Percentiles rank a stretch among this genome's conserved stretches.
Evolutionary conservation across 1,140 invertebrate species (phyloP).

Genomic region (Octopus sinensis): DNA sequence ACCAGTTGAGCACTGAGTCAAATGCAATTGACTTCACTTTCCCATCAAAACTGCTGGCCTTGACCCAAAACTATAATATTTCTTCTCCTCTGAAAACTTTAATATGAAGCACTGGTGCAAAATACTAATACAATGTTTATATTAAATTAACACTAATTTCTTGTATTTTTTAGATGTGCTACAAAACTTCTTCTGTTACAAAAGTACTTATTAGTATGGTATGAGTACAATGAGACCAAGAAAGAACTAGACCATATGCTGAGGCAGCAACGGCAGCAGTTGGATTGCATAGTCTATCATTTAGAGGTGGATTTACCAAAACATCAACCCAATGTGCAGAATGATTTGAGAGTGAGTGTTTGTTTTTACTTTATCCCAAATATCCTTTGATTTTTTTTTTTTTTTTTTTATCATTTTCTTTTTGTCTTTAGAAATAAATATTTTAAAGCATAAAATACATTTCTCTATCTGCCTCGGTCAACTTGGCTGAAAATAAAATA

Average conservation of each 20-base stretch:
- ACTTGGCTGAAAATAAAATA: no score
- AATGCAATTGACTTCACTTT: no score
- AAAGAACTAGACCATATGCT: constrained; percentile 37
- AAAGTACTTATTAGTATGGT: constrained; percentile 65
- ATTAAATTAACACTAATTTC: constrained; percentile 3
- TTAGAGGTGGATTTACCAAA: constrained; percentile 59
- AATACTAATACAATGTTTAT: no score
- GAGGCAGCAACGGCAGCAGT: constrained; percentile 33
- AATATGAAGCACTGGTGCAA: no score
- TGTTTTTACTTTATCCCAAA: constrained; percentile 28
- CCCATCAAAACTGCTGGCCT: no score
- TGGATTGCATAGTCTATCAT: constrained; percentile 31
- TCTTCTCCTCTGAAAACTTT: no score
- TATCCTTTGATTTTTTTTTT: background rate
- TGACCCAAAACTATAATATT: no score
- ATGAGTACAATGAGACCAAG: constrained; percentile 36
- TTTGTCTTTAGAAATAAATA: background rate
- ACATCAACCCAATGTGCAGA: constrained; percentile 67
- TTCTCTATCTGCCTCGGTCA: no score
- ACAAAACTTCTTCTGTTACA: constrained; percentile 48
- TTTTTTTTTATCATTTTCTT: background rate
- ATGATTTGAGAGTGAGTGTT: constrained; percentile 68
- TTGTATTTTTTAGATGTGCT: constrained; percentile 54
- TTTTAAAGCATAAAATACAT: no score
- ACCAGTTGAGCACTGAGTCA: no score